These are phyloP conservation scores for Clarias gariepinus DNA, from an alignment of 2,113 vertebrate genomes.

Conservation along the genomic window DNA sequence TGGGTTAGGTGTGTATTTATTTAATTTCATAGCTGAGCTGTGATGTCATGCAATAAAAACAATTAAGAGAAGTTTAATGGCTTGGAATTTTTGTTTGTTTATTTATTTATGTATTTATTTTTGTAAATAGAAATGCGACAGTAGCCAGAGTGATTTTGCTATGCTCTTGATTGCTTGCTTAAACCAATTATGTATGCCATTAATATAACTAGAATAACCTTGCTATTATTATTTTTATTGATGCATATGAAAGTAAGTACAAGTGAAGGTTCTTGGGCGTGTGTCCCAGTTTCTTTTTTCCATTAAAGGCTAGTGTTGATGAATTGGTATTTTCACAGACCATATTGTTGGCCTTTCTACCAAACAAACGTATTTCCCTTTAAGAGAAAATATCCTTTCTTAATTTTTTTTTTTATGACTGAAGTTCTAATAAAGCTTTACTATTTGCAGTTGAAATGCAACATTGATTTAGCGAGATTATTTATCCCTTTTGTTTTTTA, in stretches of 20 bases:
- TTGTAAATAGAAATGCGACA: neutral
- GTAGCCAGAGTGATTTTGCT: neutral
- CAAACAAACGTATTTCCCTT: neutral
- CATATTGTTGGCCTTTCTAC: neutral
- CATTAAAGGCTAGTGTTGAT: neutral
- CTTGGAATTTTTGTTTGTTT: neutral
- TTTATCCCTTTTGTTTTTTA: neutral
- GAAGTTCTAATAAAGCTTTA: neutral
- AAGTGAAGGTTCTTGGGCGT: neutral
- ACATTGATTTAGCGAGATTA: neutral
- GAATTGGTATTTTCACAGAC: neutral
- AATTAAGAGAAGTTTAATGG: too few species aligned
- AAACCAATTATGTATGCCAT: neutral
- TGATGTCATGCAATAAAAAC: neutral
- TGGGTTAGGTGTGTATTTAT: constrained; percentile 10
- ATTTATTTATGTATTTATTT: too few species aligned
- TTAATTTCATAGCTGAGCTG: constrained; percentile 20
- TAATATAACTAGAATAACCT: neutral
- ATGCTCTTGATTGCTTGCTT: neutral
- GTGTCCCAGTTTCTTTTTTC: neutral
- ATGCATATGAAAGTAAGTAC: neutral
- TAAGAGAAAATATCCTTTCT: neutral
- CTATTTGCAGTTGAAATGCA: neutral
- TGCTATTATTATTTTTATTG: too few species aligned
- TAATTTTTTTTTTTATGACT: neutral